These are phyloP conservation scores for Athrips mouffetella DNA, from an alignment of 2,888 invertebrate species.

Conservation along the genomic window DNA sequence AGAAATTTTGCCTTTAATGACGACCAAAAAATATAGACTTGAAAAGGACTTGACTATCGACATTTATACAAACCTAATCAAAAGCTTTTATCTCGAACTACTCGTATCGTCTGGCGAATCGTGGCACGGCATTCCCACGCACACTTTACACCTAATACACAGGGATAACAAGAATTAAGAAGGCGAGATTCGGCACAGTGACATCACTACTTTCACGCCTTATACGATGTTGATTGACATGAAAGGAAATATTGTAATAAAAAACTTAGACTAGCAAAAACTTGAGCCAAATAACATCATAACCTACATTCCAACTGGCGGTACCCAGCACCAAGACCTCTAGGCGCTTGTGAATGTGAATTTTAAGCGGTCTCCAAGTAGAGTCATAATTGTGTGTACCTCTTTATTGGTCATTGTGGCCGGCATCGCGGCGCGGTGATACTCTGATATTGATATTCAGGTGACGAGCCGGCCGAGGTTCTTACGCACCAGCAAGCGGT, in stretches of 20 bases:
- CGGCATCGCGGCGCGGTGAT: slow-evolving; percentile 56
- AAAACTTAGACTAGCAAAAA: slow-evolving; percentile 67
- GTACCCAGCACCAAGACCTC: slow-evolving; percentile 49
- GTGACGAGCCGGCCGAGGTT: slow-evolving; percentile 57
- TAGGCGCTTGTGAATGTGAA: slow-evolving; percentile 61
- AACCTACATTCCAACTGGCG: slow-evolving; percentile 73
- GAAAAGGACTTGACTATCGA: background rate
- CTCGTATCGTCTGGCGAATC: too few species aligned
- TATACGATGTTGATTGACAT: slow-evolving; percentile 69
- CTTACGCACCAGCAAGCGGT: slow-evolving; percentile 53
- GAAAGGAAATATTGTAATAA: slow-evolving; percentile 72
- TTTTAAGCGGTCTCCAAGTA: slow-evolving; percentile 66
- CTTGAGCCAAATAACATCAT: slow-evolving; percentile 71
- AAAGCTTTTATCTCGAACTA: too few species aligned
- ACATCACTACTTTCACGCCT: slow-evolving; percentile 74
- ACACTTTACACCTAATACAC: slow-evolving; percentile 37
- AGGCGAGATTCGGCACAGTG: slow-evolving; percentile 59
- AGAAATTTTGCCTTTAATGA: too few species aligned
- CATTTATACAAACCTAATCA: too few species aligned
- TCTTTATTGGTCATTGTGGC: slow-evolving; percentile 71
- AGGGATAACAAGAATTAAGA: slow-evolving; percentile 42
- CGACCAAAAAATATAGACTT: too few species aligned
- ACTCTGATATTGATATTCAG: slow-evolving; percentile 74
- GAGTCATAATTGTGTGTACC: slow-evolving; percentile 70
- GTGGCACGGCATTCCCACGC: slow-evolving; percentile 32